Evolutionary conservation across 2,113 vertebrate genomes (phyloP).

Genomic region (Vulpes vulpes): DNA sequence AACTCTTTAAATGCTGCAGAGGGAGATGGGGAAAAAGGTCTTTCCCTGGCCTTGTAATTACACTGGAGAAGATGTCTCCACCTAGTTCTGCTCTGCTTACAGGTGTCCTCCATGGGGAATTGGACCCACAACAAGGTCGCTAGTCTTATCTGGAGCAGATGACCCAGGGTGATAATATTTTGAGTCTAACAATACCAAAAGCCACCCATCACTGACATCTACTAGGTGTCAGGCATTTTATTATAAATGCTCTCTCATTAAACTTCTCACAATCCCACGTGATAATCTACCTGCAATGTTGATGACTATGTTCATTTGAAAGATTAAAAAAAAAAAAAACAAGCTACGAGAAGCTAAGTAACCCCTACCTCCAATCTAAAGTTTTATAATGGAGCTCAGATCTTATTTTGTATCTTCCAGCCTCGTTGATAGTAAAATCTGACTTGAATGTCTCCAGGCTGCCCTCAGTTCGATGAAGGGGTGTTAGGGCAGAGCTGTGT

Average conservation of each 20-base stretch:
- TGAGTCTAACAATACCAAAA: not conserved
- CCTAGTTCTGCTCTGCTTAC: not conserved
- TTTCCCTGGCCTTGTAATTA: not conserved
- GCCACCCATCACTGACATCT: not conserved
- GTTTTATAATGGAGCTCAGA: not conserved
- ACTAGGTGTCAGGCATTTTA: not conserved
- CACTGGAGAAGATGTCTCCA: not conserved
- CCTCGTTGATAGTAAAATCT: not conserved
- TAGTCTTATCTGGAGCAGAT: not conserved
- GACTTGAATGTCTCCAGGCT: not conserved
- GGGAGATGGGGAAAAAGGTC: not conserved
- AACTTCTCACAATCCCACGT: not conserved
- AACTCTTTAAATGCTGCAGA: not conserved
- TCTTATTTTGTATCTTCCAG: not conserved
- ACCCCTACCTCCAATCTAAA: not conserved
- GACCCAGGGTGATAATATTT: not conserved
- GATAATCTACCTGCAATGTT: not conserved
- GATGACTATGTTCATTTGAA: not conserved
- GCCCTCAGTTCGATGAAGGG: not conserved
- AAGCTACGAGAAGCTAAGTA: not conserved
- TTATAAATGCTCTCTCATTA: not conserved
- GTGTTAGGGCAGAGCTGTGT: not conserved
- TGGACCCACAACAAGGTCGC: not conserved
- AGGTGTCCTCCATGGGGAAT: not conserved
- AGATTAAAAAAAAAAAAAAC: not conserved